Percentiles rank a stretch among this genome's conserved stretches.
These are phyloP conservation scores for Setipinna tenuifilis DNA, from an alignment of 2,797 vertebrate genomes.

Conservation along the genomic window DNA sequence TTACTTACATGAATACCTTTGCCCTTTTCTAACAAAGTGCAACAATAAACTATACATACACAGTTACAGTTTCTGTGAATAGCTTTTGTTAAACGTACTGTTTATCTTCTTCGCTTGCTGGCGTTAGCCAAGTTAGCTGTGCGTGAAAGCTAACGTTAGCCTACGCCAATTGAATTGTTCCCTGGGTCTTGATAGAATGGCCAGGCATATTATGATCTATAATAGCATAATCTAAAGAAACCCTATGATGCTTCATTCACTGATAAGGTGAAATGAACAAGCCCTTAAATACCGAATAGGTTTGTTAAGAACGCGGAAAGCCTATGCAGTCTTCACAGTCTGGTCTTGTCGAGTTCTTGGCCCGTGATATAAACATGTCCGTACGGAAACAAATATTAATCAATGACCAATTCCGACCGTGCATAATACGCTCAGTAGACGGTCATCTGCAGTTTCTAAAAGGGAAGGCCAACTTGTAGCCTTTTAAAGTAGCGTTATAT, in stretches of 20 bases:
- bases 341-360: no score
- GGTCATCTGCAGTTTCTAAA: no score
- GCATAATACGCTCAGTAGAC: no score
- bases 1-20: not conserved
- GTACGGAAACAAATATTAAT: not conserved
- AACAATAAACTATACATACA: not conserved
- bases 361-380: not conserved
- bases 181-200: not conserved
- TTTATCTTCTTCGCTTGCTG: not conserved
- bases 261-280: no score
- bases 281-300: no score
- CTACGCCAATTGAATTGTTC: not conserved
- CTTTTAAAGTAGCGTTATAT: no score
- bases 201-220: not conserved
- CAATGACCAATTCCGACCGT: not conserved
- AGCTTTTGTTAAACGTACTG: conserved; percentile 4
- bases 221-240: no score
- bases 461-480: no score
- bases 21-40: not conserved
- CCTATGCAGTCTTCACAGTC: no score
- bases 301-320: no score
- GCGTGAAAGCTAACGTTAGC: not conserved
- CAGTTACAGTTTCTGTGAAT: no score
- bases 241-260: no score
- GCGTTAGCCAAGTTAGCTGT: not conserved